Evolutionary conservation across 2,797 vertebrate genomes (phyloP), one percentile per base, ranked within the genome.

Genomic region (Ficedula albicollis): DNA sequence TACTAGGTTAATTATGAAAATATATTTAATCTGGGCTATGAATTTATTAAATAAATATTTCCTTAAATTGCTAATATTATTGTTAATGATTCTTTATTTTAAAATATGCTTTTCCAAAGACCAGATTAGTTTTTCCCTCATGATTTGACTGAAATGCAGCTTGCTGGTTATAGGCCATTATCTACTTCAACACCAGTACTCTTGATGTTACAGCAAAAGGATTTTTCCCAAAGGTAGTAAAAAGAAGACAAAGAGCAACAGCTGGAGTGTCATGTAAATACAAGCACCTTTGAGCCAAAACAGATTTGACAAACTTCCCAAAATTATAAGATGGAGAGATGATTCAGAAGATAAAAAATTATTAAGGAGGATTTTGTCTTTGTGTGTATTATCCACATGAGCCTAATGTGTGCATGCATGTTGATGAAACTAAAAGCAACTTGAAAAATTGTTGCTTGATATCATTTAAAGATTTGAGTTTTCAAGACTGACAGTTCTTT

Each of bases 391-490:
- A 68, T 25, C 13, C 30, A 73, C 18, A 15, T 36, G 26, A 86
- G 52, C 10, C 15, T 60, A 63, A 74, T 1, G 0, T 6, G 2
- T n/a, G 19, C 9, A 26, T 27, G 5, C 3, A 8, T 43, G 21
- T 22, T 64, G 26, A 44, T 13, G 29, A 75, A 79, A 59, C 8
- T 56, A 21, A 62, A 62, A 84, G 2, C 3, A 79, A 32, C 6
- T 54, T 49, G 56, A 84, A 94, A 84, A 83, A 39, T 46, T 29
- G 5, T 13, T 36, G 5, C 15, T 39, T 63, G 22, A 13, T 76
- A 10, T 52, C 7, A 56, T 56, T 32, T 62, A 72, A 90, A 72
- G 5, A 68, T 51, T 3, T 52, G 5, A 22, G 3, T 56, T 62
- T 82, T 59, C 11, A 67, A 39, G 22, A 66, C 25, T 41, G 17